phyloP scores from a whole-genome alignment of 2,113 vertebrate genomes.

The Anguilla rostrata region DNA sequence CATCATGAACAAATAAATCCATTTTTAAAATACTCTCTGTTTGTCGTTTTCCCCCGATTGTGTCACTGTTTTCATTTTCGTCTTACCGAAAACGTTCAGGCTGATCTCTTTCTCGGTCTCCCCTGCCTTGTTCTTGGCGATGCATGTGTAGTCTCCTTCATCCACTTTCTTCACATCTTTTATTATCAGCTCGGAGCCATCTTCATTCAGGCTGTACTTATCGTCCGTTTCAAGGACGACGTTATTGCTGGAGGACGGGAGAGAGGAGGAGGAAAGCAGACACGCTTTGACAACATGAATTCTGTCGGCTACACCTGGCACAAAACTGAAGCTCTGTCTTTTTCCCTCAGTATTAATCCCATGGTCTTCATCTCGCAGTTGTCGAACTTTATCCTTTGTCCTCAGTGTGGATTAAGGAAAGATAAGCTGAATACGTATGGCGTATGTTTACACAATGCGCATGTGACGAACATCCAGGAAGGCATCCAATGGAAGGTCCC shows the following conservation, averaged over 20 bases:
- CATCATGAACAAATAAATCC: neutral
- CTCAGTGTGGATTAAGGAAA: too few relatives aligned
- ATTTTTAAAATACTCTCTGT: neutral
- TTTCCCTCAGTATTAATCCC: neutral
- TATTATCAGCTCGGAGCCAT: slow-evolving; percentile 87
- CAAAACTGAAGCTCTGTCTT: neutral
- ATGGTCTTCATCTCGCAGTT: too few relatives aligned
- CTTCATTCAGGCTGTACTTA: slow-evolving; percentile 85
- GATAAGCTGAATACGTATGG: too few relatives aligned
- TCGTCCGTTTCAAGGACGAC: slow-evolving; percentile 78
- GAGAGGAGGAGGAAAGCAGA: neutral
- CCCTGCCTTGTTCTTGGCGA: slow-evolving; percentile 93
- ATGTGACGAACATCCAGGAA: too few relatives aligned
- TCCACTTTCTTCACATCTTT: slow-evolving; percentile 85
- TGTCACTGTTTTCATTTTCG: slow-evolving; percentile 16
- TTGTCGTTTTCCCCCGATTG: neutral
- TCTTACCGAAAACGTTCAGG: slow-evolving; percentile 93
- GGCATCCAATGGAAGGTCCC: too few relatives aligned
- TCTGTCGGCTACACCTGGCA: neutral
- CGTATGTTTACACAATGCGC: too few relatives aligned
- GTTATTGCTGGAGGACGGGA: slow-evolving; percentile 71
- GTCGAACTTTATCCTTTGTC: too few relatives aligned
- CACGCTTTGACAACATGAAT: neutral
- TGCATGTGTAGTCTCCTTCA: slow-evolving; percentile 92
- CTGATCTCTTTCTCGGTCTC: slow-evolving; percentile 83